Conservation (phyloP, 30 jellyfish, hydroid and myxozoan species). For the Cassiopea andromeda region DNA sequence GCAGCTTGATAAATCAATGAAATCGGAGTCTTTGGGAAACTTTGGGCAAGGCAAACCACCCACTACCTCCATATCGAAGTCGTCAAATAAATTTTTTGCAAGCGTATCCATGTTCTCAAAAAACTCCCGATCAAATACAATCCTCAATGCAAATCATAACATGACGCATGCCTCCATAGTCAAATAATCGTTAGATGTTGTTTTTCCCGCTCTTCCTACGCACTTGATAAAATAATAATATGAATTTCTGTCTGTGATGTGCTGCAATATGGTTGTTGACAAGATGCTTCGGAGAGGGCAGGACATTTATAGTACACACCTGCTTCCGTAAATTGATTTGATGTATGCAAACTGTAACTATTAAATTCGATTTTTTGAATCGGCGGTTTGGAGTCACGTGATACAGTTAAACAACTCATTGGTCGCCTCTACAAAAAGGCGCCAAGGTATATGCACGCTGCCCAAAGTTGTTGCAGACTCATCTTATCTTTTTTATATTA, state of each 20-base stretch:
- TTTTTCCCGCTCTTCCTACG: too few species aligned
- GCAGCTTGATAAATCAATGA: slow-evolving; percentile 25
- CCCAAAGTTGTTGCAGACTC: neutral
- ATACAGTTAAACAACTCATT: neutral
- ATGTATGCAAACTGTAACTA: neutral
- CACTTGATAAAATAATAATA: too few species aligned
- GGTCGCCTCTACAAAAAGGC: neutral
- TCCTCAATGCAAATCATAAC: too few species aligned
- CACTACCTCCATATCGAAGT: slow-evolving; percentile 30
- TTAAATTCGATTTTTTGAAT: neutral
- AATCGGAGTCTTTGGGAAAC: slow-evolving; percentile 2
- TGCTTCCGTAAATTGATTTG: neutral
- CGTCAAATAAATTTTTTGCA: slow-evolving; percentile 71
- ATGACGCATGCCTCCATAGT: neutral
- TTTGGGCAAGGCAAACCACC: slow-evolving; percentile 19
- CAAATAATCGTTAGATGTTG: too few species aligned
- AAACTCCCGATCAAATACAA: too few species aligned
- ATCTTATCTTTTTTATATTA: too few species aligned
- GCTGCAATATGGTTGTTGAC: too few species aligned
- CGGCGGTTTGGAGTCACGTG: neutral
- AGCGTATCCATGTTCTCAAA: slow-evolving; percentile 85
- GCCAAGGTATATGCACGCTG: neutral
- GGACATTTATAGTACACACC: neutral
- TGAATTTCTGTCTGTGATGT: too few species aligned
- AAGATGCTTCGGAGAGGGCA: neutral